Percentiles rank a stretch among this genome's conserved stretches.
phyloP scores from a whole-genome alignment of 2,797 vertebrate genomes.

The Leptatherina wallacei region DNA sequence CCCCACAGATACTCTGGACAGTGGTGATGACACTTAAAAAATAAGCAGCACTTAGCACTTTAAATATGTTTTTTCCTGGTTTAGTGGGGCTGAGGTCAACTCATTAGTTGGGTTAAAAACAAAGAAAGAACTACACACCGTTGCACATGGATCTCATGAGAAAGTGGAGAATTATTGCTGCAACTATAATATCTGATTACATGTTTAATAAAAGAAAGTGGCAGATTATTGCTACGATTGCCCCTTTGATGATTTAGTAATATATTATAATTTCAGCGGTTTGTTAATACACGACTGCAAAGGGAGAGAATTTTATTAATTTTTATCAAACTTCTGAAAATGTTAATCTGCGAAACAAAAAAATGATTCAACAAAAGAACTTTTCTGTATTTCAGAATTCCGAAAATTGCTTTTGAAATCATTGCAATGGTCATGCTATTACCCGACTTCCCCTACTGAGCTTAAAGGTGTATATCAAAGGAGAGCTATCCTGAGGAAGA shows the following conservation, averaged over 20 bases:
- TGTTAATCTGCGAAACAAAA: constrained; percentile 28
- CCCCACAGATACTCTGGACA: constrained; percentile 72
- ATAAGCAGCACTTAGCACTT: constrained; percentile 82
- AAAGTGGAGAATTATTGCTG: constrained; percentile 41
- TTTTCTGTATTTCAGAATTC: constrained; percentile 10
- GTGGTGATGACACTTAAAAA: constrained; percentile 76
- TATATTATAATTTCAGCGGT: constrained; percentile 26
- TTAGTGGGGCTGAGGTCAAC: constrained; percentile 59
- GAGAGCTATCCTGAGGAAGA: constrained; percentile 51
- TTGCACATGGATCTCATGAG: constrained; percentile 45
- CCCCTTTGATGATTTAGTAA: constrained; percentile 42
- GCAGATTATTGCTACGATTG: constrained; percentile 52
- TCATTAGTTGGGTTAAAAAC: constrained; percentile 65
- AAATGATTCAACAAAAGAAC: constrained; percentile 31
- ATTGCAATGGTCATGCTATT: constrained; percentile 40
- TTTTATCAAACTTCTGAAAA: constrained; percentile 36
- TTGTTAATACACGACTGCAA: constrained; percentile 29
- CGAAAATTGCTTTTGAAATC: constrained; percentile 43
- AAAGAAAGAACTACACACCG: constrained; percentile 34
- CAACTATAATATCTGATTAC: constrained; percentile 59
- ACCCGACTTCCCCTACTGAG: constrained; percentile 47
- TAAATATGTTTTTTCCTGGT: constrained; percentile 62
- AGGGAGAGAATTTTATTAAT: constrained; percentile 40
- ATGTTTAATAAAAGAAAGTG: constrained; percentile 63
- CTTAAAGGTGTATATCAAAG: constrained; percentile 64